Evolutionary conservation across 2,888 invertebrate species (phyloP).

Genomic region (Asteroscopus sphinx): DNA sequence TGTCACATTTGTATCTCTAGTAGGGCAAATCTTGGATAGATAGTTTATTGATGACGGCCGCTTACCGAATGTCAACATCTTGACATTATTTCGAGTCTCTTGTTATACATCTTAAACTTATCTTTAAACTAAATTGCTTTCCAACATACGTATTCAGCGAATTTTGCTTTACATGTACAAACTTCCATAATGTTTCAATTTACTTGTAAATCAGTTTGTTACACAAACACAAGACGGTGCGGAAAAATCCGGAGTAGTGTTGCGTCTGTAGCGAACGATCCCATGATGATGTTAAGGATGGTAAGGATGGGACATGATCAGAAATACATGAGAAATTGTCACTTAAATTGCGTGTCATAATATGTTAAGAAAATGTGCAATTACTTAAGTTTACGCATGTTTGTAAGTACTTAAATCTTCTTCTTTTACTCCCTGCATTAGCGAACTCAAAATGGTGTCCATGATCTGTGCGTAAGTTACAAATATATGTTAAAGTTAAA

Average conservation of each 20-base stretch:
- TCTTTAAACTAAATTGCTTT: conserved; percentile 34
- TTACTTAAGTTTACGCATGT: too few relatives aligned
- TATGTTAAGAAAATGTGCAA: too few relatives aligned
- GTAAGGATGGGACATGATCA: conserved; percentile 37
- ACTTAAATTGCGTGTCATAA: background rate
- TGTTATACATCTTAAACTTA: conserved; percentile 10
- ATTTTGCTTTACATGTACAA: conserved; percentile 33
- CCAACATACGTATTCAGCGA: conserved; percentile 35
- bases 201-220: conserved; percentile 66
- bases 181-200: conserved; percentile 64
- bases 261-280: conserved; percentile 71
- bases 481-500: too few relatives aligned
- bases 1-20: too few relatives aligned
- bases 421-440: too few relatives aligned
- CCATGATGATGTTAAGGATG: conserved; percentile 73
- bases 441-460: too few relatives aligned
- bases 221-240: conserved; percentile 58
- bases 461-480: too few relatives aligned
- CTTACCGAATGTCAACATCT: too few relatives aligned
- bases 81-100: background rate
- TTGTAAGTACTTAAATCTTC: too few relatives aligned
- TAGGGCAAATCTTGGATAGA: too few relatives aligned
- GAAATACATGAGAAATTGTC: background rate
- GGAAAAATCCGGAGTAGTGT: conserved; percentile 70
- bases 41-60: too few relatives aligned